Percentiles rank a stretch among this genome's conserved stretches.
Evolutionary conservation across 2,113 vertebrate species (phyloP).

Genomic region (Symphodus melops): DNA sequence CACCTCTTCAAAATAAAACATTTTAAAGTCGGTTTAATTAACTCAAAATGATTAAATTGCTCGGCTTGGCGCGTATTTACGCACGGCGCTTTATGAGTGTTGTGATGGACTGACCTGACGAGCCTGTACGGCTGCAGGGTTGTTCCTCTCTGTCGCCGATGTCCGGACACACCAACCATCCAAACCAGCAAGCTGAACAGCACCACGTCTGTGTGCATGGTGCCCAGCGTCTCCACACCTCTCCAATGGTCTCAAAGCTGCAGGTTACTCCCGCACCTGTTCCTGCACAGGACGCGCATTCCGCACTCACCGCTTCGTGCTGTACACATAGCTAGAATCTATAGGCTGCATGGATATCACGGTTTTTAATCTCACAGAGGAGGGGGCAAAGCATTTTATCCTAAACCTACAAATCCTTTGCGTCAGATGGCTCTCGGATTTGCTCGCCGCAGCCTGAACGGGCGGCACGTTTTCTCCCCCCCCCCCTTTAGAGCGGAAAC

Average conservation of each 20-base stretch:
- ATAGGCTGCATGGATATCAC: constrained; percentile 53
- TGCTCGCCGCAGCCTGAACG: constrained; percentile 11
- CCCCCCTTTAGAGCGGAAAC: neutral
- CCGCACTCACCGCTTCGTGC: neutral
- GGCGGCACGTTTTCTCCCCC: neutral
- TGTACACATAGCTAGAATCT: constrained; percentile 25
- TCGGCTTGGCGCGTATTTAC: neutral
- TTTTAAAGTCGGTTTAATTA: neutral
- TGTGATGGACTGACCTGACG: constrained; percentile 84
- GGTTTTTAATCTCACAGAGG: constrained; percentile 87
- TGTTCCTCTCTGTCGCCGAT: constrained; percentile 69
- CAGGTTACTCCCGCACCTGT: constrained; percentile 36
- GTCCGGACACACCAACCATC: constrained; percentile 82
- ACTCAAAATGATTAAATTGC: neutral
- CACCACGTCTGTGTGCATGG: constrained; percentile 86
- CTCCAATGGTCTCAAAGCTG: constrained; percentile 71
- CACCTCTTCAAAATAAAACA: no score
- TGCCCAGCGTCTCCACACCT: constrained; percentile 48
- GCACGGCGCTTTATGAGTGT: neutral
- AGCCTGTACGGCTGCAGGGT: constrained; percentile 82
- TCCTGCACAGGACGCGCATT: constrained; percentile 14
- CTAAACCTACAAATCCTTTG: constrained; percentile 91
- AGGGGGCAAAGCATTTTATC: constrained; percentile 82
- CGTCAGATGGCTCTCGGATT: constrained; percentile 90
- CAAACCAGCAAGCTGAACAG: constrained; percentile 85